Conservation (phyloP, 2,797 vertebrate species). For the Hafferia zeledoni region DNA sequence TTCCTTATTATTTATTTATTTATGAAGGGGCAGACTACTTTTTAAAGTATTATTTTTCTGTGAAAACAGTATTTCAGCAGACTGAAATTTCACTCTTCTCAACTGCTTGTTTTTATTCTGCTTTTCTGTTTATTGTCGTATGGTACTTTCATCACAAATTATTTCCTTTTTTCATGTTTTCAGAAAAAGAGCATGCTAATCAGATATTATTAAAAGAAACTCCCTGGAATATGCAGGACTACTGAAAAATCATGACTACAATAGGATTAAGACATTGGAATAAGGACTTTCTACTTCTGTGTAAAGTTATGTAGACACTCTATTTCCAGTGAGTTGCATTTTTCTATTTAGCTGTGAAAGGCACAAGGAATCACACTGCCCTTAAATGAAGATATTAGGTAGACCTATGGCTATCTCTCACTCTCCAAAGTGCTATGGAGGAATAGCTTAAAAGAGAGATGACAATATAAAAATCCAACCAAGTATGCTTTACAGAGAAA, state of each 20-base stretch:
- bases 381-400: conserved; percentile 2
- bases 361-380: conserved; percentile 18
- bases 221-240: not conserved
- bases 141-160: not conserved
- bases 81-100: not conserved
- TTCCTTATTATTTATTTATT: not conserved
- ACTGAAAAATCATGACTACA: not conserved
- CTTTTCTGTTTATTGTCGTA: not conserved
- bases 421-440: not conserved
- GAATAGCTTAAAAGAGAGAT: not conserved
- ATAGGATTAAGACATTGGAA: not conserved
- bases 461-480: not conserved
- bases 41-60: not conserved
- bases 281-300: not conserved
- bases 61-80: not conserved
- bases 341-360: conserved; percentile 34
- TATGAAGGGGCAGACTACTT: not conserved
- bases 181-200: not conserved
- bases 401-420: not conserved
- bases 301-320: not conserved
- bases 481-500: not conserved
- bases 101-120: not conserved
- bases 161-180: not conserved
- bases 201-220: not conserved
- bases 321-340: conserved; percentile 27